Evolutionary conservation across 2,113 vertebrate genomes (phyloP).

Genomic region (Atlantisia rogersi): DNA sequence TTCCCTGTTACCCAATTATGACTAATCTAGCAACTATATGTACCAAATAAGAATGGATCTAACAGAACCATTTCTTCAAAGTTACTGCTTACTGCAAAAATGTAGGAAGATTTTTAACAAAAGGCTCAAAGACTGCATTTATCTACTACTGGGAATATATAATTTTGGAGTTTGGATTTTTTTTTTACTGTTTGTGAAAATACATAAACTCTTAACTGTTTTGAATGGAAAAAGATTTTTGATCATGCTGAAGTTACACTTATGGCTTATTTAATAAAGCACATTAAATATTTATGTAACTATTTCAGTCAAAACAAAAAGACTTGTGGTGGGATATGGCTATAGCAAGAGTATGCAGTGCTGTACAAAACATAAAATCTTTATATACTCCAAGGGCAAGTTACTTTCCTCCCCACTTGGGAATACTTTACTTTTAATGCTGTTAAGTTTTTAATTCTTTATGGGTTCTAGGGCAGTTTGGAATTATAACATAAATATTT

Average conservation of each 20-base stretch:
- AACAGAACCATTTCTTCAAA: background rate
- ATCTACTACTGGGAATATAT: background rate
- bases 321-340: background rate
- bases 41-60: background rate
- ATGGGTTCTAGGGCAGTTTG: conserved; percentile 32
- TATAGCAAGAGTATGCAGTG: background rate
- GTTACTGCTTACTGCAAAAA: background rate
- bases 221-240: background rate
- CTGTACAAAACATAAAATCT: conserved; percentile 57
- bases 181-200: background rate
- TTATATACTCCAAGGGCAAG: conserved; percentile 33
- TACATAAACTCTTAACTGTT: background rate
- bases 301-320: background rate
- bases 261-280: background rate
- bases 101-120: background rate
- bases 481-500: conserved; percentile 49
- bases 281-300: conserved; percentile 11
- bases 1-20: background rate
- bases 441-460: conserved; percentile 57
- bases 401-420: conserved; percentile 18
- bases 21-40: background rate
- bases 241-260: background rate
- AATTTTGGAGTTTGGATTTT: background rate
- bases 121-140: background rate
- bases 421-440: conserved; percentile 54